phyloP scores from a whole-genome alignment of 2,888 invertebrate species.

The Drosophila fungiperda region DNA sequence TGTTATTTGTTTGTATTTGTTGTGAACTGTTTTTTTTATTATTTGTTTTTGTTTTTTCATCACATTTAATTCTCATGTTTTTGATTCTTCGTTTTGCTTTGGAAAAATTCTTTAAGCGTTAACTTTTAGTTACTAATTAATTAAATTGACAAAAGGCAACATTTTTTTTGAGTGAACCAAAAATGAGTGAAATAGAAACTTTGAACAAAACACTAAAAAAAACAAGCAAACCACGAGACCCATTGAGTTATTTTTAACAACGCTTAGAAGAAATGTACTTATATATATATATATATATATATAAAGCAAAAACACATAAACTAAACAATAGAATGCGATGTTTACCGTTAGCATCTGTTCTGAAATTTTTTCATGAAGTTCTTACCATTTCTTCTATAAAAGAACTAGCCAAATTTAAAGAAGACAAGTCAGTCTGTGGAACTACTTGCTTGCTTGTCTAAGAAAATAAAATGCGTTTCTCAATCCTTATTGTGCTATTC shows the following conservation, averaged over 20 bases:
- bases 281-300: neutral
- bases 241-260: neutral
- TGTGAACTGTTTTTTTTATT: neutral
- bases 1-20: neutral
- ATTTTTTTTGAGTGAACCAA: neutral
- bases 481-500: constrained; percentile 15
- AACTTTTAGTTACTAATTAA: neutral
- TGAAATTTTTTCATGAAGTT: neutral
- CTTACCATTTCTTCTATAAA: constrained; percentile 9
- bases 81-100: constrained; percentile 7
- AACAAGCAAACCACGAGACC: constrained; percentile 1
- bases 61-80: constrained; percentile 46
- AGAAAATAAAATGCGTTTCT: constrained; percentile 27
- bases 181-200: neutral
- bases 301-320: neutral
- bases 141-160: neutral
- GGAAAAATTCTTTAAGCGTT: neutral
- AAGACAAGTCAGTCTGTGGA: constrained; percentile 5
- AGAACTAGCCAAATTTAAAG: neutral
- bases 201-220: neutral
- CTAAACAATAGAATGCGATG: constrained; percentile 7
- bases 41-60: constrained; percentile 41
- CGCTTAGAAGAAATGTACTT: neutral
- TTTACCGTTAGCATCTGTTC: constrained; percentile 29
- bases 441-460: neutral